Evolutionary conservation across 2,113 vertebrate genomes (phyloP), one percentile per base, ranked within the genome.

Genomic region (Rhadina sibilatrix): DNA sequence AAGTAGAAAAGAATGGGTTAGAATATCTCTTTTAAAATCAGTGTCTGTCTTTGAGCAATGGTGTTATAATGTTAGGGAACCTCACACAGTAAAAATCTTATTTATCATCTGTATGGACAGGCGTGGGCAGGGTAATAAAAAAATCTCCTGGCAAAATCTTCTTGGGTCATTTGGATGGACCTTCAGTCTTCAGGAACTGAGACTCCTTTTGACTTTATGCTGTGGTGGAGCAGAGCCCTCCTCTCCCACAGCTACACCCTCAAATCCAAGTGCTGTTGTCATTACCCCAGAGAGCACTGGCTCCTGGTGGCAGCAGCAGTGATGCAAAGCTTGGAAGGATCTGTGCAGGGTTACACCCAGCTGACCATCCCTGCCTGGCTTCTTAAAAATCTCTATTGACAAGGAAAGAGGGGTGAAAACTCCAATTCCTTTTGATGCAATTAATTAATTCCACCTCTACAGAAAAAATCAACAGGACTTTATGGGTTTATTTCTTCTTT

Each of bases 391-490:
- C 56, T 8, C 28, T n/a, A 3, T 30, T 77, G 77, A 60, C 37
- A 86, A 37, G 84, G 44, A 33, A 88, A 65, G 31, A 27, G 3
- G 22, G 9, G 14, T 25, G 38, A 38, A 23, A 93, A 23, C 64
- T 92, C 76, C 15, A 25, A 12, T 75, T 85, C 33, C 11, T 52
- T 96, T 90, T 83, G 87, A 94, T 81, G 84, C 44, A 85, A 90
- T 83, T 83, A 90, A 87, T 81, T 71, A 75, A 76, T 85, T 78
- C 60, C 49, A n/a, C 49, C 60, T 71, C 56, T 64, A 10, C 31
- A 75, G 81, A 38, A 65, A 83, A 80, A 93, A 69, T 40, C 70
- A 87, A 61, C 49, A 60, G 64, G 70, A 82, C 49, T 70, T 47
- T 42, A n/a, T 19, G 66, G 12, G 38, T 28, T 72, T 13, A 18